Evolutionary conservation across 23 tunicate genomes (phyloP).

Genomic region (Corella eumyota): DNA sequence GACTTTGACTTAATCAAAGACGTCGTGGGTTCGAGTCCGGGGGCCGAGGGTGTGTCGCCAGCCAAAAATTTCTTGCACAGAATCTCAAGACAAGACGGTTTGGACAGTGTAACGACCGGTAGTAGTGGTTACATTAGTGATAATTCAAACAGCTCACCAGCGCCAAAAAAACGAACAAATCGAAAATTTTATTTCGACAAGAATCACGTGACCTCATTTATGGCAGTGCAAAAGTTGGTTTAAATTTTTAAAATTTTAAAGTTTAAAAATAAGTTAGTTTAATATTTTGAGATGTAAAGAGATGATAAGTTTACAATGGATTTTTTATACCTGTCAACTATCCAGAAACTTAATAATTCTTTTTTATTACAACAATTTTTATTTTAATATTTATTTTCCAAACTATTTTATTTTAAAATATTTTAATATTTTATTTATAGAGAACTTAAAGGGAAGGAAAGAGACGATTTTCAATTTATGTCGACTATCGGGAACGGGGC

Average conservation of each 20-base stretch:
- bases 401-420: no score
- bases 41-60: slow-evolving; percentile 4
- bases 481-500: slow-evolving; percentile 52
- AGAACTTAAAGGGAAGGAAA: slow-evolving; percentile 12
- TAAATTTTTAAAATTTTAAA: no score
- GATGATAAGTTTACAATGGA: no score
- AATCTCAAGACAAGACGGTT: background rate
- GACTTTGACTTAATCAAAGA: slow-evolving; percentile 9
- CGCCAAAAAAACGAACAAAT: background rate
- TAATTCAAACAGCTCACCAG: background rate
- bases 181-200: background rate
- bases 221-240: no score
- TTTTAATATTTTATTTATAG: no score
- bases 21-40: slow-evolving; percentile 6
- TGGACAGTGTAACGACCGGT: slow-evolving; percentile 4
- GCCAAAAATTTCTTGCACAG: background rate
- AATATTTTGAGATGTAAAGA: no score
- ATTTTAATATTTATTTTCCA: no score
- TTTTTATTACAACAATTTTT: no score
- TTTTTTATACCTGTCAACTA: no score
- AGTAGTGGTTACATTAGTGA: slow-evolving; percentile 40
- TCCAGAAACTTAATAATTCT: no score
- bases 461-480: slow-evolving; percentile 18
- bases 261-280: no score
- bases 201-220: no score